Percentiles rank a stretch among this genome's conserved stretches.
Evolutionary conservation across 2,113 vertebrate genomes (phyloP).

Genomic region (Macrotis lagotis): DNA sequence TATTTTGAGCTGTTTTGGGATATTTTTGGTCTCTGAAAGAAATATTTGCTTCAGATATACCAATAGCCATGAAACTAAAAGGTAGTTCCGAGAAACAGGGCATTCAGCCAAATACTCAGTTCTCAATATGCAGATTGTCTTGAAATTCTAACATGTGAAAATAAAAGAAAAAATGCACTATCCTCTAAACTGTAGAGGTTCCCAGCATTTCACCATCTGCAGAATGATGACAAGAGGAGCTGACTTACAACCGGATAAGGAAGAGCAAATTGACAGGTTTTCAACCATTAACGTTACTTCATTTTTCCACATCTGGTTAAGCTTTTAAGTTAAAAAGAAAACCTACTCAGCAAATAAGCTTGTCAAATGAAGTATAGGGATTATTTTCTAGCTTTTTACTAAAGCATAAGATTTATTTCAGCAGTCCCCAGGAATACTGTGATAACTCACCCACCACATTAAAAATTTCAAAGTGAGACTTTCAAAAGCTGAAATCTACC

Average conservation of each 20-base stretch:
- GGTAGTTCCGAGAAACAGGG: background rate
- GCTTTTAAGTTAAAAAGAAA: background rate
- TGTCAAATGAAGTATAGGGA: conserved; percentile 4
- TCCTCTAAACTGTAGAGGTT: background rate
- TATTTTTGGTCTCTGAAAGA: background rate
- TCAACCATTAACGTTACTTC: background rate
- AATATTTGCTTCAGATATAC: background rate
- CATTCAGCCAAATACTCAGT: background rate
- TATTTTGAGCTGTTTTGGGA: background rate
- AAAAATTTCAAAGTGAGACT: background rate
- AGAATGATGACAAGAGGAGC: background rate
- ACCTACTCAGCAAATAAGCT: background rate
- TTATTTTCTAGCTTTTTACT: background rate
- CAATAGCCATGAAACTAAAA: background rate
- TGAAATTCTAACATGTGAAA: background rate
- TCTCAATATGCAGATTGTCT: background rate
- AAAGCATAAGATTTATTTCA: background rate
- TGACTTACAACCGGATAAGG: background rate
- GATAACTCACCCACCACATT: background rate
- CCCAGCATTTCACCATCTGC: background rate
- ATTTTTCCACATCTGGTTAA: background rate
- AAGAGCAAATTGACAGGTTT: background rate
- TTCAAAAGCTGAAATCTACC: background rate
- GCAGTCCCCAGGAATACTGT: background rate
- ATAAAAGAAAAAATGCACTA: background rate